Conservation (phyloP, 2,113 vertebrate species). For the Tachycineta bicolor region DNA sequence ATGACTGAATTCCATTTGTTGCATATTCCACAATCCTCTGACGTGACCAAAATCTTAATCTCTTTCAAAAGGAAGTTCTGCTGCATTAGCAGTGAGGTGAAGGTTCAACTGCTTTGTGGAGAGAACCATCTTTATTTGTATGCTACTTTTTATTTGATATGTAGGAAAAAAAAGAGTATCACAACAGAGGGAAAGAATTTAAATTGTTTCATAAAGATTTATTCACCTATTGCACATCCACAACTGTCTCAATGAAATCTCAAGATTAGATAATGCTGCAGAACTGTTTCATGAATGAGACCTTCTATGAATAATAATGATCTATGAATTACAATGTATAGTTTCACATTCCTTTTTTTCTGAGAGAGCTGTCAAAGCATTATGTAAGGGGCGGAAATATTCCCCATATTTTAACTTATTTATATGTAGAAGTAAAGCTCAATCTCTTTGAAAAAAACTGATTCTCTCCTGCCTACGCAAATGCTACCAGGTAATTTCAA, state of each 20-base stretch:
- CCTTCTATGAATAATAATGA: background rate
- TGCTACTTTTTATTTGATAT: background rate
- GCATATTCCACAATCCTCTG: background rate
- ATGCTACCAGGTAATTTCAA: background rate
- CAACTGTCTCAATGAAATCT: background rate
- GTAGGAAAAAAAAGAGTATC: background rate
- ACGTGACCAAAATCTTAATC: background rate
- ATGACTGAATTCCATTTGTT: background rate
- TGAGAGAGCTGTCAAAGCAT: background rate
- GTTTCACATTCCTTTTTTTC: background rate
- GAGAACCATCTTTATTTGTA: background rate
- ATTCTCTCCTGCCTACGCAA: background rate
- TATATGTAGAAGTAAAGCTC: background rate
- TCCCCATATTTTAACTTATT: background rate
- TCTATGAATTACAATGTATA: background rate
- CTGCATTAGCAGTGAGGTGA: background rate
- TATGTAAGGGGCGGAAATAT: background rate
- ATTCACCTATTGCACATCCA: background rate
- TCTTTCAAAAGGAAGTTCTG: background rate
- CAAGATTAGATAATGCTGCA: background rate
- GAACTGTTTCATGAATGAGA: background rate
- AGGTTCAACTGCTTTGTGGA: background rate
- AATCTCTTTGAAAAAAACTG: background rate
- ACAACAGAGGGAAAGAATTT: background rate
- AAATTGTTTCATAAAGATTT: background rate